Evolutionary conservation across 2,888 invertebrate genomes (phyloP).

Genomic region (Ganaspis brasiliensis): DNA sequence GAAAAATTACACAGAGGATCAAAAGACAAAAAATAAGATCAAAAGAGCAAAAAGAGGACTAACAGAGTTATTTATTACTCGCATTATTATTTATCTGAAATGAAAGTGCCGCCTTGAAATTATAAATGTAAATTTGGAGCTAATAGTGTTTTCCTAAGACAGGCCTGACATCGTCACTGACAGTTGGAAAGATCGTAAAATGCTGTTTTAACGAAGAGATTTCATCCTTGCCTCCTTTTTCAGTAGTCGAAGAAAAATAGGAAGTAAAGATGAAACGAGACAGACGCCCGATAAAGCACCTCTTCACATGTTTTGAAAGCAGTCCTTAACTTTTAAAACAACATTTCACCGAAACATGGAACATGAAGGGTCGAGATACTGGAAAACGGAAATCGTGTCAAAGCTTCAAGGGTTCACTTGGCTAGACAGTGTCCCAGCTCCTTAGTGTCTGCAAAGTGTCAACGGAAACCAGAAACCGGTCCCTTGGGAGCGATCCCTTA

Average conservation of each 20-base stretch:
- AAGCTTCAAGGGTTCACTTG: conserved; percentile 25
- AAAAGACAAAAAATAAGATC: too few species aligned
- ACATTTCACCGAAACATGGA: conserved; percentile 39
- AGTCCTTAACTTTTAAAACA: conserved; percentile 32
- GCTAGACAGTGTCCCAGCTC: conserved; percentile 39
- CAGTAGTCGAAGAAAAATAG: conserved; percentile 35
- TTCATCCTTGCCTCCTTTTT: neutral
- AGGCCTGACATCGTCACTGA: neutral
- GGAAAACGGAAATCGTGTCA: conserved; percentile 28
- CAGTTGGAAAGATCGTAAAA: neutral
- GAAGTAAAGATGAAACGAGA: conserved; percentile 25
- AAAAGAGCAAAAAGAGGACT: too few species aligned
- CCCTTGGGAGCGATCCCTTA: conserved; percentile 69
- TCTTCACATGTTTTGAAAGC: conserved; percentile 40
- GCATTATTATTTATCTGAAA: too few species aligned
- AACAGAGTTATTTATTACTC: too few species aligned
- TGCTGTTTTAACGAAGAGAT: conserved; percentile 11
- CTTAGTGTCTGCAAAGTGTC: conserved; percentile 47
- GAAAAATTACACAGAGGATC: too few species aligned
- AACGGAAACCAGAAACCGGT: conserved; percentile 53
- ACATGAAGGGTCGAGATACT: conserved; percentile 21
- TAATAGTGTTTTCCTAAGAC: neutral
- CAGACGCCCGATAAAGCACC: conserved; percentile 23
- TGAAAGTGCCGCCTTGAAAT: too few species aligned
- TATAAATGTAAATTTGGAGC: conserved; percentile 8